A percentile compares a stretch with the other conserved stretches of the same genome.
Evolutionary conservation across 1,140 invertebrate species (phyloP).

Genomic region (Cyclargus thomasi): DNA sequence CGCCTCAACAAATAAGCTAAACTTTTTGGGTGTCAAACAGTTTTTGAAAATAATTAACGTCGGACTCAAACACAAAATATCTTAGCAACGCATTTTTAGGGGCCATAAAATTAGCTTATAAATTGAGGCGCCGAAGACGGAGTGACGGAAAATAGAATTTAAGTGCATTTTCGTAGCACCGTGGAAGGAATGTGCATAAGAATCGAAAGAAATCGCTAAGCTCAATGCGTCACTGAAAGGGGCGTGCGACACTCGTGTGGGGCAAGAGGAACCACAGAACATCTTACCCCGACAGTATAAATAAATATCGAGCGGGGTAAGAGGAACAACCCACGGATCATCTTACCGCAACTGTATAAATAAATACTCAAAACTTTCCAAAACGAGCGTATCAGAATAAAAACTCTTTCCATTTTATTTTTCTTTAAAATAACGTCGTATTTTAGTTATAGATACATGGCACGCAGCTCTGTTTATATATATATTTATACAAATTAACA

Average conservation of each 20-base stretch:
- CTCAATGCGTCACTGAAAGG: background rate
- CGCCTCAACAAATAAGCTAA: conserved; percentile 15
- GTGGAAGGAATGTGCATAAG: conserved; percentile 72
- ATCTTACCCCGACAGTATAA: conserved; percentile 61
- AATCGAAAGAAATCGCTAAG: conserved; percentile 34
- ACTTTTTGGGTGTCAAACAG: too few species aligned
- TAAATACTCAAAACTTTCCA: conserved; percentile 69
- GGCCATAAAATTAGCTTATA: background rate
- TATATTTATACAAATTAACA: conserved; percentile 59
- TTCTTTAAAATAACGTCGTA: conserved; percentile 70
- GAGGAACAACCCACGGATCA: conserved; percentile 11
- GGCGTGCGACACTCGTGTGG: background rate
- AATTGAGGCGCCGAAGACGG: background rate
- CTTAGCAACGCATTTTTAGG: too few species aligned
- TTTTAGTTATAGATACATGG: conserved; percentile 69
- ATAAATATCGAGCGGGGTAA: conserved; percentile 53
- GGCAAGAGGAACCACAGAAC: conserved; percentile 1
- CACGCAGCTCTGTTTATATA: conserved; percentile 68
- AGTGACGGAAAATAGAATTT: background rate
- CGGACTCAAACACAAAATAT: too few species aligned
- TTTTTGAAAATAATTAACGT: too few species aligned
- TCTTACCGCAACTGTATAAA: conserved; percentile 63
- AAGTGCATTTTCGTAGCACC: conserved; percentile 53
- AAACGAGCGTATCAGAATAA: conserved; percentile 72
- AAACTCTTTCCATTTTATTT: conserved; percentile 41